Base-by-base conservation (phyloP, 2,888 invertebrate species). In the Muscina levida region DNA sequence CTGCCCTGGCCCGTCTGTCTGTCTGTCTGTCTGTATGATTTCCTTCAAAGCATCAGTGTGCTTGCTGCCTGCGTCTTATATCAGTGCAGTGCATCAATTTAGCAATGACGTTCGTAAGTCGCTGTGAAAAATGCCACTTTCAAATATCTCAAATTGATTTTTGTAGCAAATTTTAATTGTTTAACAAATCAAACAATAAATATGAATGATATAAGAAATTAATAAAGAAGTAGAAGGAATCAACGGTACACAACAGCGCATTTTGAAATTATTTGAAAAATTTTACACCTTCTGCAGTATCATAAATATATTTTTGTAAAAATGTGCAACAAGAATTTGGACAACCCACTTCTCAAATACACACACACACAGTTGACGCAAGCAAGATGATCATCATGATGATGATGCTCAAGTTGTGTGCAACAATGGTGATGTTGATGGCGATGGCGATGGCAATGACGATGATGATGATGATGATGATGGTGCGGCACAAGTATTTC, bases 31-130 rank as follows among this genome's bases (percentile, higher is more conserved):
- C n/a, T 8, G 8, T 8, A n/a, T 31, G 5, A 15, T 57, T 22
- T 57, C 26, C 8, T 15, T 57, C 56, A 19, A 13, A 11, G 19
- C 5, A 13, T 1, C n/a, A 11, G 17, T 10, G 37, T 56, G 2
- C 15, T n/a, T 31, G 31, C 15, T 19, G 59, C 24, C 57, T 31
- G n/a, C n/a, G n/a, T n/a, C n/a, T 51, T 19, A 51, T 67, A 62
- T 17, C 53, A 57, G 48, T 73, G 66, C 76, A 73, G 31, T n/a
- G n/a, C n/a, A n/a, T 77, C 80, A 80, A 80, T 80, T 80, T 73
- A 39, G 42, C 62, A 80, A 66, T 80, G 80, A 80, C 80, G 77
- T 77, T 73, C 76, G 73, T 77, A 71, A 37, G 70, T 19, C 57
- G 31, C 17, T 15, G 24, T 15, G 44, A 48, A 71, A n/a, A 57